These are phyloP conservation scores for Drosophila greeni DNA, from an alignment of 2,888 invertebrate genomes.

Conservation along the genomic window DNA sequence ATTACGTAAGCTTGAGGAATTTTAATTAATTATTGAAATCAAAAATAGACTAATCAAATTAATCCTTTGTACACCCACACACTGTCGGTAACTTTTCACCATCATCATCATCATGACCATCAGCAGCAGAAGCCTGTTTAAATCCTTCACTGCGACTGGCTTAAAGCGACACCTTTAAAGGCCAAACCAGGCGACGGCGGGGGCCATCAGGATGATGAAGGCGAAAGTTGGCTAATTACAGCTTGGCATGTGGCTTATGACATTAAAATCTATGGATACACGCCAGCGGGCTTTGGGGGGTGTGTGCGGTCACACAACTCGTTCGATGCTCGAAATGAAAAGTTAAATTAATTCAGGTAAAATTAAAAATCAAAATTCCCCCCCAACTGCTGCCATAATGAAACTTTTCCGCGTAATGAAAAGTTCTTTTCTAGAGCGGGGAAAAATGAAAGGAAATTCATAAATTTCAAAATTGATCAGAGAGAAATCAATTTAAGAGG, in stretches of 20 bases:
- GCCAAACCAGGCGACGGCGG: conserved; percentile 5
- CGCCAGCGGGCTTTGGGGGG: conserved; percentile 31
- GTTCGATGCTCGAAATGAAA: conserved; percentile 40
- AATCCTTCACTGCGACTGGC: conserved; percentile 12
- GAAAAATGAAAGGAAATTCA: conserved; percentile 49
- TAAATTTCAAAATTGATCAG: conserved; percentile 67
- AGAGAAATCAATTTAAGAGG: conserved; percentile 65
- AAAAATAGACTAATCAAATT: conserved; percentile 25
- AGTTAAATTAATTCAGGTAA: conserved; percentile 36
- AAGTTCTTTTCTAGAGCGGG: conserved; percentile 9
- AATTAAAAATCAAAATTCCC: conserved; percentile 31
- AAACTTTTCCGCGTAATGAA: conserved; percentile 4
- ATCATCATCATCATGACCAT: background rate
- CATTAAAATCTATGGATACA: conserved; percentile 55
- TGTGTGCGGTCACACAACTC: conserved; percentile 20
- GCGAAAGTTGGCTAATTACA: conserved; percentile 55
- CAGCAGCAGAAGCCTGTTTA: background rate
- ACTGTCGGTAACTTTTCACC: conserved; percentile 2
- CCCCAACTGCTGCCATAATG: conserved; percentile 1
- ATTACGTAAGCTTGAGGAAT: background rate
- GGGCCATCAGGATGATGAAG: conserved; percentile 30
- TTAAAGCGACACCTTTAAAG: conserved; percentile 42
- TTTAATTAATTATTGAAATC: conserved; percentile 3
- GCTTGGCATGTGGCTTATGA: conserved; percentile 68
- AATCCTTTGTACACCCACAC: conserved; percentile 2